Evolutionary conservation across 2,113 vertebrate species (phyloP).

Genomic region (Pongo abelii): DNA sequence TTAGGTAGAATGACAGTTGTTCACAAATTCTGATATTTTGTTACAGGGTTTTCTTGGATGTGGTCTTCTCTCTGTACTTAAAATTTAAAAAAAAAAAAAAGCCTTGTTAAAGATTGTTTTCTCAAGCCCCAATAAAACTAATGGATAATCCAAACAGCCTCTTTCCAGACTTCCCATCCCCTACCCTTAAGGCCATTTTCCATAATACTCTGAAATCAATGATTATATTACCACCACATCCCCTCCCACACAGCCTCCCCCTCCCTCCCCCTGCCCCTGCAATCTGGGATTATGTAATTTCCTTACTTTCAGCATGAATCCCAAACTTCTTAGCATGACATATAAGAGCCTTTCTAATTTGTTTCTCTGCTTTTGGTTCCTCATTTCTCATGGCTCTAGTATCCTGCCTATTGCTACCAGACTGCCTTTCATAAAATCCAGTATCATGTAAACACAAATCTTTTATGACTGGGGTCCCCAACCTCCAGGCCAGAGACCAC

Average conservation of each 20-base stretch:
- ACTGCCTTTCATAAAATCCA: neutral
- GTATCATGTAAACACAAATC: neutral
- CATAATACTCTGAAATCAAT: neutral
- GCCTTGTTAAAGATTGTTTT: neutral
- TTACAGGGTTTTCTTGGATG: neutral
- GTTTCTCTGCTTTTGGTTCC: neutral
- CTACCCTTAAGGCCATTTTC: neutral
- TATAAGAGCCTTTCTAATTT: neutral
- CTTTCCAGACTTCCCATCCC: neutral
- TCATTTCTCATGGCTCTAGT: neutral
- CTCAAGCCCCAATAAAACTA: neutral
- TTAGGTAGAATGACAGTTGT: neutral
- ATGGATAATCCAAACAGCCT: neutral
- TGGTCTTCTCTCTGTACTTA: neutral
- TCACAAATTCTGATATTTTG: neutral
- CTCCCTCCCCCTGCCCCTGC: accelerated
- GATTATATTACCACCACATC: neutral
- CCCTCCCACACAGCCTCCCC: neutral
- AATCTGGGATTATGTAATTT: neutral
- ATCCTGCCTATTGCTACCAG: neutral
- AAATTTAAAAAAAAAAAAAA: neutral
- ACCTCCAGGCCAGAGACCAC: neutral
- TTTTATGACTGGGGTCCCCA: neutral
- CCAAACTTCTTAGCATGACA: neutral
- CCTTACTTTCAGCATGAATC: neutral